A percentile compares a stretch with the other conserved stretches of the same genome.
These are phyloP conservation scores for Periophthalmodon schlosseri DNA, from an alignment of 2,113 vertebrate genomes.

Conservation along the genomic window DNA sequence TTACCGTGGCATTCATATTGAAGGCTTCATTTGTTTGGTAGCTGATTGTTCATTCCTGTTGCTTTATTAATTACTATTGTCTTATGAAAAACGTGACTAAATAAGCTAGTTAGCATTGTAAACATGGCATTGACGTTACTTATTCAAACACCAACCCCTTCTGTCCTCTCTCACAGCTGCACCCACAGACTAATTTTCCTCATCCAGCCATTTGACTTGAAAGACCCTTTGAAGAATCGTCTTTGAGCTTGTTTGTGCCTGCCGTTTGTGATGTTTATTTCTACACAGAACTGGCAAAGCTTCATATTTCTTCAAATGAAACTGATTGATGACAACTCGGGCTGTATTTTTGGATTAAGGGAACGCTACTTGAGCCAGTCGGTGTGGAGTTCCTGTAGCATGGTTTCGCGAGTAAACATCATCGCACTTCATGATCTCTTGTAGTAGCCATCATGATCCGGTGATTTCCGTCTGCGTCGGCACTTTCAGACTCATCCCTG, in stretches of 20 bases:
- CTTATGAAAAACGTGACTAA: background rate
- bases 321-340: conserved; percentile 52
- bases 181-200: conserved; percentile 58
- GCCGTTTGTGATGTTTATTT: conserved; percentile 64
- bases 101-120: conserved; percentile 20
- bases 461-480: conserved; percentile 16
- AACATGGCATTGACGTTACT: conserved; percentile 41
- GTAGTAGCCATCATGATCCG: conserved; percentile 1
- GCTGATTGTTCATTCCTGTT: no score
- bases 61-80: background rate
- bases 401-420: background rate
- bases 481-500: conserved; percentile 12
- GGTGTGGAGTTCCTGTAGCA: background rate
- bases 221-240: conserved; percentile 68
- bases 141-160: conserved; percentile 24
- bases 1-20: no score
- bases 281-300: conserved; percentile 32
- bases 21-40: no score
- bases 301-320: conserved; percentile 37
- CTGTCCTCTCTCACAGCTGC: background rate
- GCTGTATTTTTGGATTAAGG: conserved; percentile 34
- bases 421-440: conserved; percentile 17
- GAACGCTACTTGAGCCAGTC: conserved; percentile 4
- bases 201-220: conserved; percentile 64
- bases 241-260: conserved; percentile 42